Conservation (phyloP, 2,113 vertebrate genomes). For the Epinephelus fuscoguttatus region DNA sequence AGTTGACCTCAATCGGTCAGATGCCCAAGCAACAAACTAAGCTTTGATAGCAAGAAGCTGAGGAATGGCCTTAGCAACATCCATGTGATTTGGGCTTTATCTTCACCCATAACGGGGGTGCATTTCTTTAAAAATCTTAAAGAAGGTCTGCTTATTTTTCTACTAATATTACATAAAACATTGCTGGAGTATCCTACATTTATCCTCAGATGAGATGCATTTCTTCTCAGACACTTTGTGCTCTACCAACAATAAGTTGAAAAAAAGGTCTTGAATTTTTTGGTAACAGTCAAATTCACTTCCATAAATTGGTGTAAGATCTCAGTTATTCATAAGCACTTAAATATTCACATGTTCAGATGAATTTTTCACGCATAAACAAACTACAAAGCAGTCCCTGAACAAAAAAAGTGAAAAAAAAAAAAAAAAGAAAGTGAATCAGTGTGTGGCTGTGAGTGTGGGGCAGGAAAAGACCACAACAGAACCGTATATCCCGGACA, state of each 20-base stretch:
- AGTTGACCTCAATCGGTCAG: background rate
- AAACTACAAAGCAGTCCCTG: slow-evolving; percentile 14
- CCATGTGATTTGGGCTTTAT: background rate
- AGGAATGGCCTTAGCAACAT: background rate
- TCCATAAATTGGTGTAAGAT: background rate
- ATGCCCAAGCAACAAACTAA: background rate
- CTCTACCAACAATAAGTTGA: background rate
- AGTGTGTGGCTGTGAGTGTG: slow-evolving; percentile 17
- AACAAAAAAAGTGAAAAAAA: background rate
- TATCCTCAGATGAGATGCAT: background rate
- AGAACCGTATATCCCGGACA: slow-evolving; percentile 71
- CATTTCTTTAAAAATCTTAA: background rate
- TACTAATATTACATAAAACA: background rate
- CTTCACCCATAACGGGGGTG: background rate
- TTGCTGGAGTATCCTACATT: background rate
- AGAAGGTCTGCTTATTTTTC: background rate
- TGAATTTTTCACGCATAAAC: slow-evolving; percentile 31
- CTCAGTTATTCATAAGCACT: slow-evolving; percentile 31
- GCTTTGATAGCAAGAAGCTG: background rate
- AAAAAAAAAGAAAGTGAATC: slow-evolving; percentile 12
- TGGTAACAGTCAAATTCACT: slow-evolving; percentile 9
- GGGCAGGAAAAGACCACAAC: slow-evolving; percentile 58
- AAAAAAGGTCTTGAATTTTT: background rate
- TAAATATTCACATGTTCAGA: slow-evolving; percentile 31
- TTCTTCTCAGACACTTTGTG: background rate